Base-by-base conservation (phyloP, 1,140 invertebrate species). In the Drosophila arizonae region DNA sequence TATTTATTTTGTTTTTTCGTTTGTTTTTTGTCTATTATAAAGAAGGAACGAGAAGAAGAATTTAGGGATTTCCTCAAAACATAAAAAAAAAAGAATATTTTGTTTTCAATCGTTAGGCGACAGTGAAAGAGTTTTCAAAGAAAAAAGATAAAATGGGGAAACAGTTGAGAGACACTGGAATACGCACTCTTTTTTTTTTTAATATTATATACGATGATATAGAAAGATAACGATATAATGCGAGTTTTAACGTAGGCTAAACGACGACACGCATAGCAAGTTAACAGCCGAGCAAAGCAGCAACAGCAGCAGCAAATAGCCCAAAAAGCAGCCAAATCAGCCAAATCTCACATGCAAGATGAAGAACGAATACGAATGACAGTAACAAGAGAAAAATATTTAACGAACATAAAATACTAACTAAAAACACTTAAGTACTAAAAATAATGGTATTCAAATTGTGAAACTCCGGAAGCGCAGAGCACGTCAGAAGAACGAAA, bases 61-160 rank as follows among this genome's bases (percentile, higher is more conserved):
- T 79, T 76, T 72, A 79, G 66, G 51, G 65, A 64, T 61, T 70
- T 84, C 74, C 65, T 71, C 73, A 66, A 71, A 72, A 46, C 15
- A 17, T 52, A 76, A 55, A 63, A 62, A 45, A 33, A 63, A 24
- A 72, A 62, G 39, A 33, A 63, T 54, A 45, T 63, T 75, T 80
- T 75, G 48, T 86, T 85, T 81, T 85, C 63, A 85, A 85, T 77
- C 80, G 81, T 85, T 80, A 75, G 70, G 61, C 61, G 68, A 77
- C 64, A 77, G 75, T 67, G 39, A 51, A 46, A 60, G 36, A 39
- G 36, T 39, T 57, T 52, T 50, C 56, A 43, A 64, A 11, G 6
- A 46, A 9, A 46, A 2, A 17, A 21, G 17, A 4, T 9, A 21
- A 17, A 46, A 60, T 26, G 6, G 48, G 60, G 69, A 45, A 70